Percentiles rank a stretch among this genome's conserved stretches.
Evolutionary conservation across 2,888 invertebrate species (phyloP).

Genomic region (Eristalinus sepulchralis): DNA sequence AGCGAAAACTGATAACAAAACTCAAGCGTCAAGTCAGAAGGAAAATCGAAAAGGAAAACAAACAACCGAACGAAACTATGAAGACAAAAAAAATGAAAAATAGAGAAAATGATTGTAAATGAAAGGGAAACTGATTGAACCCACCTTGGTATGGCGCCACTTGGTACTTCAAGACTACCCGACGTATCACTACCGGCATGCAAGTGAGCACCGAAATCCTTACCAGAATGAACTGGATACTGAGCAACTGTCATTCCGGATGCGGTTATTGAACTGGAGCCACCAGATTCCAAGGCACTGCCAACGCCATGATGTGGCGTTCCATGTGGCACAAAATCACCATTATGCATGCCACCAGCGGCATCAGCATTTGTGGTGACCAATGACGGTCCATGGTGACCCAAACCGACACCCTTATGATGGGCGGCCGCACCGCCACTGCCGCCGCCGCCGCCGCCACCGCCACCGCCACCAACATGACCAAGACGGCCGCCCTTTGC

Average conservation of each 20-base stretch:
- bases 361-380: slow-evolving; percentile 65
- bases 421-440: neutral
- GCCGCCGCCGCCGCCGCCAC: neutral
- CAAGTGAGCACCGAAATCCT: slow-evolving; percentile 71
- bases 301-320: slow-evolving; percentile 77
- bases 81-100: neutral
- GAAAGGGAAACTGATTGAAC: neutral
- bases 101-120: neutral
- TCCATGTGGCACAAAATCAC: slow-evolving; percentile 77
- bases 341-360: slow-evolving; percentile 77
- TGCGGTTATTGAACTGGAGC: slow-evolving; percentile 71
- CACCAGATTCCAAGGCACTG: slow-evolving; percentile 75
- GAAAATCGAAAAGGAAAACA: neutral
- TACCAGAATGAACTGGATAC: slow-evolving; percentile 73
- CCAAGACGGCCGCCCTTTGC: slow-evolving; percentile 78
- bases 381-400: slow-evolving; percentile 72
- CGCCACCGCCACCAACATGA: slow-evolving; percentile 35
- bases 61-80: neutral
- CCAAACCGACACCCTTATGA: slow-evolving; percentile 30
- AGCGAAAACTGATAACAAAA: neutral
- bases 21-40: neutral
- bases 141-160: slow-evolving; percentile 78
- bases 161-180: slow-evolving; percentile 78
- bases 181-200: slow-evolving; percentile 74
- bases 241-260: slow-evolving; percentile 72